phyloP scores from a whole-genome alignment of 2,888 invertebrate genomes.

The Elmis aenea region DNA sequence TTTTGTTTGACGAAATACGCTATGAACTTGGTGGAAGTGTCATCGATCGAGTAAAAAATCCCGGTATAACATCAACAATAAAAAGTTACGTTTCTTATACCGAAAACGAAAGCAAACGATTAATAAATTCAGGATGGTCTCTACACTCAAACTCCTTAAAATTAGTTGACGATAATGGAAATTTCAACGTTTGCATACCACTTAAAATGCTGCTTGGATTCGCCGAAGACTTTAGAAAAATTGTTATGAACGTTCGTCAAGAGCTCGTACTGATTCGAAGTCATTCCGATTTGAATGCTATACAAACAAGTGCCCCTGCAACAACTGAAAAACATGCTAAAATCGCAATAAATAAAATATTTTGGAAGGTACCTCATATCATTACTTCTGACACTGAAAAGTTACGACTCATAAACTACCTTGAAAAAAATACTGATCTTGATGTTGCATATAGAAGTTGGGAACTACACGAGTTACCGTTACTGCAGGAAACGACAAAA shows the following conservation, averaged over 20 bases:
- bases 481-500: no score
- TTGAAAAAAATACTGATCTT: no score
- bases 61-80: constrained; percentile 1
- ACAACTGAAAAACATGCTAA: constrained; percentile 8
- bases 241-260: constrained; percentile 39
- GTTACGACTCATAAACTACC: no score
- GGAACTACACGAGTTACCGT: constrained; percentile 37
- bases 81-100: constrained; percentile 4
- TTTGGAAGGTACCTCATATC: constrained; percentile 21
- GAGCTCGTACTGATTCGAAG: constrained; percentile 30
- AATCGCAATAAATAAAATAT: no score
- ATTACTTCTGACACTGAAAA: no score
- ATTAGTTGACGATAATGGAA: no score
- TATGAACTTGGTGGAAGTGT: constrained; percentile 3
- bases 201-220: no score
- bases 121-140: no score
- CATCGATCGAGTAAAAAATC: not conserved
- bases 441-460: no score
- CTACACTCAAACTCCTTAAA: not conserved
- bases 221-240: constrained; percentile 23
- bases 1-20: constrained; percentile 2
- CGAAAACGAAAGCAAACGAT: not conserved
- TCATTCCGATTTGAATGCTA: not conserved
- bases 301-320: not conserved
- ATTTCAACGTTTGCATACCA: no score